These are phyloP conservation scores for Drosophila murphyi DNA, from an alignment of 1,140 invertebrate species.

Conservation along the genomic window DNA sequence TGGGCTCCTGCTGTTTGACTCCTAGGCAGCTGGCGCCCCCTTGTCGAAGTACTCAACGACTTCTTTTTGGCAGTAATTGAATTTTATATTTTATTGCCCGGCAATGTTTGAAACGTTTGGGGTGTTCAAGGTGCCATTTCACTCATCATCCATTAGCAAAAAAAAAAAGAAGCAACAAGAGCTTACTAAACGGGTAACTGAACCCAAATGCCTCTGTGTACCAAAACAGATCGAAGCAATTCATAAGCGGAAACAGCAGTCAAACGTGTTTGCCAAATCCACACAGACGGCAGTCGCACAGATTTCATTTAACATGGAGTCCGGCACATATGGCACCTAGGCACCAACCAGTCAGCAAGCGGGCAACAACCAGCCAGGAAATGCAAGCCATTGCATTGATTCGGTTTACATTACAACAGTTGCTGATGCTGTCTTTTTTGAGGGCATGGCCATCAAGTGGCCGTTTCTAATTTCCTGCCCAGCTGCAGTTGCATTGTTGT, in stretches of 20 bases:
- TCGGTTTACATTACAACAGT: constrained; percentile 50
- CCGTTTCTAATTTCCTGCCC: constrained; percentile 78
- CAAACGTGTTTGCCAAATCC: constrained; percentile 68
- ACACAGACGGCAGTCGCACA: constrained; percentile 48
- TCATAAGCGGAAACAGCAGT: constrained; percentile 70
- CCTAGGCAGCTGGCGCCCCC: constrained; percentile 49
- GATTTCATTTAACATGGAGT: constrained; percentile 60
- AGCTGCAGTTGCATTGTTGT: constrained; percentile 39
- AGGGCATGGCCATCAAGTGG: constrained; percentile 47
- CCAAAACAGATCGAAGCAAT: constrained; percentile 35
- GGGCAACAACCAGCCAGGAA: constrained; percentile 10
- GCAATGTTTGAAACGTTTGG: background rate
- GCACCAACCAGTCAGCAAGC: background rate
- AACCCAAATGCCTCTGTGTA: background rate
- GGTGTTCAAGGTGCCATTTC: background rate
- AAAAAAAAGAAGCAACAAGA: no score
- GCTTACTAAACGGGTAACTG: background rate
- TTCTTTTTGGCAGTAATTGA: constrained; percentile 57
- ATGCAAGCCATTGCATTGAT: constrained; percentile 42
- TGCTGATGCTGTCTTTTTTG: constrained; percentile 28
- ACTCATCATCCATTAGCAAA: constrained; percentile 14
- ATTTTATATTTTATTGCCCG: constrained; percentile 53
- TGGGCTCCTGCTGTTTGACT: constrained; percentile 11
- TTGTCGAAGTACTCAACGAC: constrained; percentile 37
- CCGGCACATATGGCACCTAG: background rate